Conservation (phyloP, 2,797 vertebrate genomes). For the Alexandromys oeconomus region DNA sequence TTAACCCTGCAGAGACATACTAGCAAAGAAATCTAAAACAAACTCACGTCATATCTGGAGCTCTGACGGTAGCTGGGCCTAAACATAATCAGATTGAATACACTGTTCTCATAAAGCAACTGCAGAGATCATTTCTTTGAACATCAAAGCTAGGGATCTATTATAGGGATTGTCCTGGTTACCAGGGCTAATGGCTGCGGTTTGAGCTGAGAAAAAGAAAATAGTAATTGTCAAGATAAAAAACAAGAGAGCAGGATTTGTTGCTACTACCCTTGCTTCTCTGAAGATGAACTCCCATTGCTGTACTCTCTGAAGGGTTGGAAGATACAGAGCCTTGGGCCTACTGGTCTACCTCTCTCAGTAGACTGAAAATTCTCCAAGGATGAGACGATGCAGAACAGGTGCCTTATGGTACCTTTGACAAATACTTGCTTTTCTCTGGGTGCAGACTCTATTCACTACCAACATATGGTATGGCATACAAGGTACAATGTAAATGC, state of each 20-base stretch:
- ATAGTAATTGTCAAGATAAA: slow-evolving; percentile 19
- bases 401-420: not conserved
- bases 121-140: slow-evolving; percentile 14
- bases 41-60: slow-evolving; percentile 77
- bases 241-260: slow-evolving; percentile 22
- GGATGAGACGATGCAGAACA: not conserved
- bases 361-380: not conserved
- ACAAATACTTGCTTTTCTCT: not conserved
- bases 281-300: not conserved
- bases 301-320: not conserved
- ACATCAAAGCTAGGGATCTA: slow-evolving; percentile 8
- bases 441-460: not conserved
- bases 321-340: not conserved
- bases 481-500: not conserved
- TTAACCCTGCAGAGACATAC: slow-evolving; percentile 79
- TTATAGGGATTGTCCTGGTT: slow-evolving; percentile 3
- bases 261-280: not conserved
- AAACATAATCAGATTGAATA: slow-evolving; percentile 65
- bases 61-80: slow-evolving; percentile 65
- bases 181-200: not conserved
- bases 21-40: slow-evolving; percentile 67
- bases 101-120: slow-evolving; percentile 36
- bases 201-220: not conserved
- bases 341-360: not conserved
- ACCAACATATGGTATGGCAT: not conserved